These are phyloP conservation scores for Acleris holmiana DNA, from an alignment of 2,888 invertebrate genomes.

Conservation along the genomic window DNA sequence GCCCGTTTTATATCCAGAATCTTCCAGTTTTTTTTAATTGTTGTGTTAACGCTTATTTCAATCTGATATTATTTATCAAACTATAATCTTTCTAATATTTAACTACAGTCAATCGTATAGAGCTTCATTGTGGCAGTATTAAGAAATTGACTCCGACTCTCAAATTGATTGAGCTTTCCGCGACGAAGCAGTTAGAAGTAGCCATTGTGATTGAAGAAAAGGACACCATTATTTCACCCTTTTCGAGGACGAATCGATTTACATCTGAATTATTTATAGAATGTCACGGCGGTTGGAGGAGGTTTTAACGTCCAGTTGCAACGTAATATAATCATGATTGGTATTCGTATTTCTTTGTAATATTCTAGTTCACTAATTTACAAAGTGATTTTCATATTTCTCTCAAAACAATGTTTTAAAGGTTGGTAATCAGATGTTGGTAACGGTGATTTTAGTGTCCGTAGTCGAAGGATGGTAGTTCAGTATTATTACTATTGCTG, in stretches of 20 bases:
- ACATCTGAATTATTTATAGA: constrained; percentile 37
- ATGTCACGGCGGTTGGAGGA: constrained; percentile 13
- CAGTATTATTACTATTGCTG: no score
- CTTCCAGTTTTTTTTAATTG: no score
- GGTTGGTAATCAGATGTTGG: no score
- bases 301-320: constrained; percentile 14
- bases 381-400: neutral
- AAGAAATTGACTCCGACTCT: constrained; percentile 16
- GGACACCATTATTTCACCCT: constrained; percentile 36
- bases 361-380: no score
- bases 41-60: no score
- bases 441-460: no score
- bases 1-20: no score
- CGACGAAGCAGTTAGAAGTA: constrained; percentile 18
- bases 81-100: neutral
- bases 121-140: constrained; percentile 1
- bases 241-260: constrained; percentile 36
- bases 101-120: neutral
- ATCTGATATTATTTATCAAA: no score
- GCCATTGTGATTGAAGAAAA: constrained; percentile 31
- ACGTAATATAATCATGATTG: constrained; percentile 19
- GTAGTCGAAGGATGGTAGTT: no score
- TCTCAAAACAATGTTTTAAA: neutral
- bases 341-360: neutral
- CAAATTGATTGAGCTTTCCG: constrained; percentile 17